These are phyloP conservation scores for Piscicola geometra DNA, from an alignment of 2,888 invertebrate genomes.

Conservation along the genomic window DNA sequence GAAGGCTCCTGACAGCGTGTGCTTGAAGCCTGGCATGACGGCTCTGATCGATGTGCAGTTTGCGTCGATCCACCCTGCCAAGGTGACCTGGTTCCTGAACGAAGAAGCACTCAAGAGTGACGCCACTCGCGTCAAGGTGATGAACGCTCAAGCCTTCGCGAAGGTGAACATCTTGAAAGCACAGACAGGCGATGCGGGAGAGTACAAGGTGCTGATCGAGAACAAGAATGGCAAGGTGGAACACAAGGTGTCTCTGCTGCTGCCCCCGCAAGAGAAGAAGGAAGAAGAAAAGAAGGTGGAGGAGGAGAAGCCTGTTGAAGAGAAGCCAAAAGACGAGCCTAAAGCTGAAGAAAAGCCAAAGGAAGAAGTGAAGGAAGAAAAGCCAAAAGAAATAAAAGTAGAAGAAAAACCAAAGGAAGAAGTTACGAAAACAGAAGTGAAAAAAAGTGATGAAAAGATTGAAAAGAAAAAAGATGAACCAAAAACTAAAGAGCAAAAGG, in stretches of 20 bases:
- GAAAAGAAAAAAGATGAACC: not conserved
- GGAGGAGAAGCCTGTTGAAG: not conserved
- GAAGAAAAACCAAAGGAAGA: not conserved
- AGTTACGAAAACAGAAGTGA: not conserved
- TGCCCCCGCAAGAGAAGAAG: conserved; percentile 53
- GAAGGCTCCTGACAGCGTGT: conserved; percentile 40
- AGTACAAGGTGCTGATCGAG: conserved; percentile 44
- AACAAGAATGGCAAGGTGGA: conserved; percentile 44
- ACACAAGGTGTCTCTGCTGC: conserved; percentile 43
- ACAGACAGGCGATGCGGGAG: conserved; percentile 42
- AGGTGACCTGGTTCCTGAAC: conserved; percentile 45
- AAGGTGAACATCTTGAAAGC: conserved; percentile 44
- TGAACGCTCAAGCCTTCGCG: conserved; percentile 45
- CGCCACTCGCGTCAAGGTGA: conserved; percentile 36
- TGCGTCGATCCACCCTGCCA: conserved; percentile 43
- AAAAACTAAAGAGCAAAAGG: not conserved
- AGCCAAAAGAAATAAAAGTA: conserved; percentile 2
- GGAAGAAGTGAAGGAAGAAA: conserved; percentile 6
- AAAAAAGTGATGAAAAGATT: not conserved
- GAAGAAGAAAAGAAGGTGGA: not conserved
- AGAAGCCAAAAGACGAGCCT: not conserved
- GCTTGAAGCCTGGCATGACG: conserved; percentile 43
- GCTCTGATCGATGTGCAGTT: conserved; percentile 44
- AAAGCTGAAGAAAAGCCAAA: not conserved
- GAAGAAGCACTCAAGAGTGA: conserved; percentile 37